Evolutionary conservation across 1,140 invertebrate genomes (phyloP).

Genomic region (Anagrus nilaparvatae): DNA sequence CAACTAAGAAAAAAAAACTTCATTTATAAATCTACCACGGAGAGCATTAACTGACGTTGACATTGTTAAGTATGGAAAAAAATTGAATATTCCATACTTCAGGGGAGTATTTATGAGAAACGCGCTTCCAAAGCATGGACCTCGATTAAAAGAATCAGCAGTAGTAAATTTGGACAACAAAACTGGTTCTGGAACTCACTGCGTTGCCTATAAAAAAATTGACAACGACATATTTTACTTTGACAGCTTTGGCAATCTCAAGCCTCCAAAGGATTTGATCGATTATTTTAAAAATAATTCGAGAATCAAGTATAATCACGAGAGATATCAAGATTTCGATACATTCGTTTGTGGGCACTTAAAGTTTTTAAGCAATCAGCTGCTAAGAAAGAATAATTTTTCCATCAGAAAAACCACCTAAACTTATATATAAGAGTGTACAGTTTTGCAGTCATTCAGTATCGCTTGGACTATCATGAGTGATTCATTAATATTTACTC

Average conservation of each 20-base stretch:
- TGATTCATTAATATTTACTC: too few relatives aligned
- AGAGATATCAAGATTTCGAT: constrained; percentile 11
- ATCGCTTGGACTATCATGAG: too few relatives aligned
- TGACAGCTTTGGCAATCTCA: constrained; percentile 22
- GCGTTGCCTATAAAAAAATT: constrained; percentile 23
- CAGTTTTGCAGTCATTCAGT: too few relatives aligned
- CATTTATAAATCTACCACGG: background rate
- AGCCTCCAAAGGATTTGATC: constrained; percentile 16
- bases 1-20: background rate
- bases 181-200: constrained; percentile 21
- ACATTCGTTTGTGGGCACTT: constrained; percentile 11
- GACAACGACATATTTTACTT: constrained; percentile 18
- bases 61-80: constrained; percentile 10
- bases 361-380: constrained; percentile 5
- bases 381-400: too few relatives aligned
- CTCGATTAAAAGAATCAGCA: background rate
- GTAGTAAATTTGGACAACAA: background rate
- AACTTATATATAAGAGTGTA: too few relatives aligned
- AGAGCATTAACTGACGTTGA: constrained; percentile 16
- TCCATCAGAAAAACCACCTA: too few relatives aligned
- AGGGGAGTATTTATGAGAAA: constrained; percentile 20
- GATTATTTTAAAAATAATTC: constrained; percentile 15
- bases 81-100: constrained; percentile 18
- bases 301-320: constrained; percentile 14
- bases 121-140: constrained; percentile 8